Conservation (phyloP, 2,888 invertebrate genomes). For the Augiades crinisus region DNA sequence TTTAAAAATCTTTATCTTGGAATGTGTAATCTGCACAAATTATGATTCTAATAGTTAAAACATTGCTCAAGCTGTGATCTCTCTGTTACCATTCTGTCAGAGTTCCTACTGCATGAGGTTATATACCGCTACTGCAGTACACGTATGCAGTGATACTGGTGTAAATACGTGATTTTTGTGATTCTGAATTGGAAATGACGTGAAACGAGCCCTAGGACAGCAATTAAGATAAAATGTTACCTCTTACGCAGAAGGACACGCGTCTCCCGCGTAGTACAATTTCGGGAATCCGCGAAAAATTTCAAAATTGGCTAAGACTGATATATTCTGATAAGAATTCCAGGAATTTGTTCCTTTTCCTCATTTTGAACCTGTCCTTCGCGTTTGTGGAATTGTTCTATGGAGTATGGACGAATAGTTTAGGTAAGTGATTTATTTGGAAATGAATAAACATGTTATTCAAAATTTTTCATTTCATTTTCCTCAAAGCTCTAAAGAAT, state of each 20-base stretch:
- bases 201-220: conserved; percentile 45
- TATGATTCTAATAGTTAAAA: conserved; percentile 33
- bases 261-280: conserved; percentile 77
- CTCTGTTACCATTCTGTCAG: conserved; percentile 20
- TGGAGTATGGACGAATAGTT: conserved; percentile 94
- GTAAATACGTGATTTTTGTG: conserved; percentile 55
- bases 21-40: conserved; percentile 36
- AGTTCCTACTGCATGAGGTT: conserved; percentile 47
- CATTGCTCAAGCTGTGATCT: conserved; percentile 29
- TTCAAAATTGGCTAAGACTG: conserved; percentile 89
- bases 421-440: conserved; percentile 73
- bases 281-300: conserved; percentile 86
- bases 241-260: conserved; percentile 88
- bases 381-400: conserved; percentile 97
- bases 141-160: conserved; percentile 72
- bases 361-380: conserved; percentile 95
- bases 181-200: conserved; percentile 63
- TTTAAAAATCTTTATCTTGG: conserved; percentile 30
- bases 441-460: background rate
- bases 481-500: no score
- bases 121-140: conserved; percentile 67
- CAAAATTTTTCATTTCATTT: background rate
- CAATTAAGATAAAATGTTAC: conserved; percentile 83
- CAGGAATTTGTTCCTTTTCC: conserved; percentile 95
- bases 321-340: conserved; percentile 97